Percentiles rank a stretch among this genome's conserved stretches.
These are phyloP conservation scores for Dendrophyllia cribrosa DNA, from an alignment of 64 coral and sea anemone genomes.

Conservation along the genomic window DNA sequence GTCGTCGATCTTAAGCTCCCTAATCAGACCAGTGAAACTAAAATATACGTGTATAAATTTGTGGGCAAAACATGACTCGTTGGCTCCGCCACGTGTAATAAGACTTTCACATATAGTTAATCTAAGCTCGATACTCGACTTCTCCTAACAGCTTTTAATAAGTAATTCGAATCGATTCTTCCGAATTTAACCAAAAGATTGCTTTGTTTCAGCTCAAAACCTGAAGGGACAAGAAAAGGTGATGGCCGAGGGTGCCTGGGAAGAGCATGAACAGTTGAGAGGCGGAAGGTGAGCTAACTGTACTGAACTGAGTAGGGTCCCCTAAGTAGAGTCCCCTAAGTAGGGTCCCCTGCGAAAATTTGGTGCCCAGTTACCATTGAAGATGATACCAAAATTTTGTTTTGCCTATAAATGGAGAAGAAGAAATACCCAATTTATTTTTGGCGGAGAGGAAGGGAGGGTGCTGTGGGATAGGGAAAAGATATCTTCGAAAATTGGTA, in stretches of 20 bases:
- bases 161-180: not conserved
- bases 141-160: too few relatives aligned
- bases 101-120: too few relatives aligned
- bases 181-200: not conserved
- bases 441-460: not conserved
- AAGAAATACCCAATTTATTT: not conserved
- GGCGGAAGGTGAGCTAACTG: slow-evolving; percentile 51
- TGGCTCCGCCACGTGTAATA: too few relatives aligned
- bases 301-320: not conserved
- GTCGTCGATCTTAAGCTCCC: too few relatives aligned
- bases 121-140: too few relatives aligned
- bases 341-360: not conserved
- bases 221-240: slow-evolving; percentile 6
- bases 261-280: slow-evolving; percentile 39
- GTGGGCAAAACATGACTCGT: too few relatives aligned
- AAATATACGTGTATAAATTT: too few relatives aligned
- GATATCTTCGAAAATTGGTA: too few relatives aligned
- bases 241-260: slow-evolving; percentile 55
- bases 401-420: too few relatives aligned
- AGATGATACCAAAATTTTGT: too few relatives aligned
- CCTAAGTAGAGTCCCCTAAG: not conserved
- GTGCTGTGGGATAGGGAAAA: not conserved
- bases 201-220: slow-evolving; percentile 58
- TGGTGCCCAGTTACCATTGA: too few relatives aligned
- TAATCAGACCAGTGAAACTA: too few relatives aligned